Conservation (phyloP, 2,888 invertebrate species). For the Rhopalosiphum nymphaeae region DNA sequence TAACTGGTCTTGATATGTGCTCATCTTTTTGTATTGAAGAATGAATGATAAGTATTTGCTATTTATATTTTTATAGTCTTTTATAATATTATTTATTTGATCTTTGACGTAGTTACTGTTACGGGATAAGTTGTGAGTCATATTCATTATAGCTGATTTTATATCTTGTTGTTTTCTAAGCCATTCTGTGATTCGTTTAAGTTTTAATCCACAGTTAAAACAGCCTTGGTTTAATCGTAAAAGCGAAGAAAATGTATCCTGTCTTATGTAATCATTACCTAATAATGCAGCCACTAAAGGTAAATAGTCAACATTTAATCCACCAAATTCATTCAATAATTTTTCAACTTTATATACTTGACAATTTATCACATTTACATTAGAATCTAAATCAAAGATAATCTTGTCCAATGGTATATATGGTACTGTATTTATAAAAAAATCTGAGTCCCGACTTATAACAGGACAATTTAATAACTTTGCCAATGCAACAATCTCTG, state of each 20-base stretch:
- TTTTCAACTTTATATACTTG: slow-evolving; percentile 81
- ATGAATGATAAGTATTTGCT: slow-evolving; percentile 50
- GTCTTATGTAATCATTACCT: slow-evolving; percentile 90
- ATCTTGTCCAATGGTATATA: slow-evolving; percentile 85
- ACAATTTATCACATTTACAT: slow-evolving; percentile 74
- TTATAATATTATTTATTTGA: slow-evolving; percentile 46
- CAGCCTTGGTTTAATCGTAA: neutral
- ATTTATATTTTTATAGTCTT: slow-evolving; percentile 24
- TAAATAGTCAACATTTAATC: slow-evolving; percentile 77
- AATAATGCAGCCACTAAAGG: slow-evolving; percentile 86
- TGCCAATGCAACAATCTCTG: slow-evolving; percentile 86
- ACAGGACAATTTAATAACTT: slow-evolving; percentile 85
- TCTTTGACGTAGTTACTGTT: slow-evolving; percentile 14
- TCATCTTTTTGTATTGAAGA: slow-evolving; percentile 37
- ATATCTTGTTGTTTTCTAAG: slow-evolving; percentile 38
- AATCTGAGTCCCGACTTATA: slow-evolving; percentile 94
- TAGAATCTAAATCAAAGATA: slow-evolving; percentile 71
- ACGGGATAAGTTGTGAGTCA: slow-evolving; percentile 27
- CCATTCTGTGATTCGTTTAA: slow-evolving; percentile 38
- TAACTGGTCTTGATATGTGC: slow-evolving; percentile 8
- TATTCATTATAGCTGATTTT: slow-evolving; percentile 38
- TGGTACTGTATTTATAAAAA: slow-evolving; percentile 86
- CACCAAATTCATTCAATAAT: slow-evolving; percentile 77
- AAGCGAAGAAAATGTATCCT: slow-evolving; percentile 73
- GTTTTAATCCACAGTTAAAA: slow-evolving; percentile 51